A percentile compares a stretch with the other conserved stretches of the same genome.
phyloP scores from a whole-genome alignment of 2,113 vertebrate genomes.

The Anguilla rostrata region DNA sequence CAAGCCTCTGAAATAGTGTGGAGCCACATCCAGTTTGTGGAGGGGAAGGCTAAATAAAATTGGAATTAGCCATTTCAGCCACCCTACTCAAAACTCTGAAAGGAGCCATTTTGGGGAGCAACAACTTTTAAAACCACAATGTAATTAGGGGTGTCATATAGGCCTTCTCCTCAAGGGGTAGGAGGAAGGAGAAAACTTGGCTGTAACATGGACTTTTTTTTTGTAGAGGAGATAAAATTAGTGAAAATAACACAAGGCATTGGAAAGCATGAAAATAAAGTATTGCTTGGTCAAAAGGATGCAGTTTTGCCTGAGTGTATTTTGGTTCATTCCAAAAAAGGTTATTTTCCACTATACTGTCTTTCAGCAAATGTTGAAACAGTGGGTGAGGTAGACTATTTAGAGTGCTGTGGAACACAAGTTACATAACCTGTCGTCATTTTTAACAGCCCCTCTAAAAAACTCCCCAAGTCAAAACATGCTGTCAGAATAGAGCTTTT shows the following conservation, averaged over 20 bases:
- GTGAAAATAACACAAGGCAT: background rate
- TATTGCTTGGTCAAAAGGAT: background rate
- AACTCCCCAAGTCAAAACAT: conserved; percentile 14
- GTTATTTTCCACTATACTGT: background rate
- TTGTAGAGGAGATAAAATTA: background rate
- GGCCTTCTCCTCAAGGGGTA: background rate
- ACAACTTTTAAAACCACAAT: background rate
- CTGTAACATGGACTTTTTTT: background rate
- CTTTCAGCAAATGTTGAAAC: background rate
- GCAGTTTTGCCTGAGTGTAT: background rate
- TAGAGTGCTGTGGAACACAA: background rate
- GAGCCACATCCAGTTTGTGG: conserved; percentile 19
- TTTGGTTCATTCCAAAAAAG: background rate
- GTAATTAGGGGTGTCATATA: conserved; percentile 11
- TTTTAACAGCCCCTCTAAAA: background rate
- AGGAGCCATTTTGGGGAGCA: background rate
- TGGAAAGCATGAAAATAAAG: background rate
- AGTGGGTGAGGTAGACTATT: background rate
- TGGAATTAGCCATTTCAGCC: conserved; percentile 6
- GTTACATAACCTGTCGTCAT: background rate
- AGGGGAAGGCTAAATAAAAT: conserved; percentile 29
- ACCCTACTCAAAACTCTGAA: background rate
- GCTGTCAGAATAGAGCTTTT: background rate
- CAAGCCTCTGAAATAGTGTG: conserved; percentile 45
- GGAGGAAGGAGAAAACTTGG: background rate